Evolutionary conservation across 2,113 vertebrate species (phyloP).

Genomic region (Gadus macrocephalus): DNA sequence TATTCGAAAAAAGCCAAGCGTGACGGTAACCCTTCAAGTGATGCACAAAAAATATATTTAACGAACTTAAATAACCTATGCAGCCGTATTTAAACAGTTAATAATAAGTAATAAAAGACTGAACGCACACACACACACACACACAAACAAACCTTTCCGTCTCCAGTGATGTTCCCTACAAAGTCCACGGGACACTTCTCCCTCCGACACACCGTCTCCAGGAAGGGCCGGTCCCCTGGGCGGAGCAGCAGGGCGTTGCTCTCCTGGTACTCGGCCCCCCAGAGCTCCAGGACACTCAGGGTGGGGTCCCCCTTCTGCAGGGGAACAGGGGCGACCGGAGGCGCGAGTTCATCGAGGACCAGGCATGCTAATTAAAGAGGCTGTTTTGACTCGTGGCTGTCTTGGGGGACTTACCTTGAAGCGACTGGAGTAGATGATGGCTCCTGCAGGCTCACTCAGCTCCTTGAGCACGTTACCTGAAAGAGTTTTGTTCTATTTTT

Average conservation of each 20-base stretch:
- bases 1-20: no score
- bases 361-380: background rate
- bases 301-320: conserved; percentile 86
- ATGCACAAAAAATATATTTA: no score
- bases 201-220: conserved; percentile 75
- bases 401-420: conserved; percentile 75
- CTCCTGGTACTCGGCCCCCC: conserved; percentile 94
- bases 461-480: conserved; percentile 91
- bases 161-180: conserved; percentile 83
- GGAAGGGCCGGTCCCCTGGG: conserved; percentile 61
- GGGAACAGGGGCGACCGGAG: background rate
- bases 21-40: no score
- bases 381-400: background rate
- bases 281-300: conserved; percentile 85
- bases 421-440: conserved; percentile 79
- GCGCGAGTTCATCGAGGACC: no score
- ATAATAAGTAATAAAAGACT: no score
- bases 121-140: no score
- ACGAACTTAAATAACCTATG: no score
- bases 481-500: conserved; percentile 12
- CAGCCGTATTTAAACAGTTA: no score
- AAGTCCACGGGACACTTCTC: conserved; percentile 85
- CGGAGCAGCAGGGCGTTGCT: conserved; percentile 84
- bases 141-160: conserved; percentile 70
- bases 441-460: conserved; percentile 84